Evolutionary conservation across 2,797 vertebrate genomes (phyloP).

Genomic region (Enteromius fasciolatus): DNA sequence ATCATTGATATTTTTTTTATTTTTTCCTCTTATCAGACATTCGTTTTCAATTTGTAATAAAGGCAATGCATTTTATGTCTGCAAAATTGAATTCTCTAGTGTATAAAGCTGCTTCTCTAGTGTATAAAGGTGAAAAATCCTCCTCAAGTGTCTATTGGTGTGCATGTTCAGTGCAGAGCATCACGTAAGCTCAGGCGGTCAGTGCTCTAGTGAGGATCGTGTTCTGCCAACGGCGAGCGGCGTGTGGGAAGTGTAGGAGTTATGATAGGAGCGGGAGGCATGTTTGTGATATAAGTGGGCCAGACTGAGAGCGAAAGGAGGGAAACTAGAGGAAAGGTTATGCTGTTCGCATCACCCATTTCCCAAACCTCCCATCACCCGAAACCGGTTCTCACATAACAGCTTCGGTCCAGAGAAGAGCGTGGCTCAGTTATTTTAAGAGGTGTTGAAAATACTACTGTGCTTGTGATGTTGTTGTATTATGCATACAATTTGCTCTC

Average conservation of each 20-base stretch:
- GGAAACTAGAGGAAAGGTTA: conserved; percentile 84
- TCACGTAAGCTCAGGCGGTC: conserved; percentile 67
- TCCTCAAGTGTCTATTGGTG: conserved; percentile 7
- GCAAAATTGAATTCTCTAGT: no score
- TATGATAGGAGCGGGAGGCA: conserved; percentile 62
- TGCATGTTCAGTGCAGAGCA: conserved; percentile 57
- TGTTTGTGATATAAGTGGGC: conserved; percentile 74
- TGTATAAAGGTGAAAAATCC: neutral
- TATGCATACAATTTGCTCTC: neutral
- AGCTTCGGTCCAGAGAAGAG: conserved; percentile 65
- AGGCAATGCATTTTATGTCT: no score
- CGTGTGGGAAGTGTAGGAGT: conserved; percentile 54
- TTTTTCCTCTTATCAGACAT: no score
- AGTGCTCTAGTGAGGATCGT: conserved; percentile 48
- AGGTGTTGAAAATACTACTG: conserved; percentile 73
- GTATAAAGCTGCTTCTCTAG: neutral
- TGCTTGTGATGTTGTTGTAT: conserved; percentile 19
- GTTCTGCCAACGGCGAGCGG: conserved; percentile 59
- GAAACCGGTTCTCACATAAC: conserved; percentile 36
- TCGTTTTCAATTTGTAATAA: no score
- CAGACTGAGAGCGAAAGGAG: conserved; percentile 68
- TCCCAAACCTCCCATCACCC: conserved; percentile 62
- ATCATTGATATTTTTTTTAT: neutral
- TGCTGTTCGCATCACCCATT: conserved; percentile 68
- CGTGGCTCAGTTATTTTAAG: conserved; percentile 61